These are phyloP conservation scores for Lycaena phlaeas DNA, from an alignment of 2,888 invertebrate species.

Conservation along the genomic window DNA sequence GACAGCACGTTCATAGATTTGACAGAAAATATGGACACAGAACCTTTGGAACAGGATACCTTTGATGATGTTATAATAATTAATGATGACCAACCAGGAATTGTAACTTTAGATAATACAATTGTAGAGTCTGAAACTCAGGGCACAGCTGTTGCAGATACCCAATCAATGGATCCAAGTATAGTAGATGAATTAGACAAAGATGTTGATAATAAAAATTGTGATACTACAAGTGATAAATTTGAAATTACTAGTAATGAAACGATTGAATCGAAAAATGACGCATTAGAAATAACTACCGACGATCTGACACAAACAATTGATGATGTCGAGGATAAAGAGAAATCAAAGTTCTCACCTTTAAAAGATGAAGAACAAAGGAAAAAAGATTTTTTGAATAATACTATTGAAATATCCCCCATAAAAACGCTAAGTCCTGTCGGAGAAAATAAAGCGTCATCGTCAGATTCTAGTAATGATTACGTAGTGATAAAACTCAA, in stretches of 20 bases:
- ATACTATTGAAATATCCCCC: conserved; percentile 75
- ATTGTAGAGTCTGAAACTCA: conserved; percentile 23
- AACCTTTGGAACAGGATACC: conserved; percentile 26
- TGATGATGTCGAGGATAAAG: conserved; percentile 23
- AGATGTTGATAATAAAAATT: background rate
- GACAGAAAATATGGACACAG: conserved; percentile 51
- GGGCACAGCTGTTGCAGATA: conserved; percentile 41
- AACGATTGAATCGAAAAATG: conserved; percentile 13
- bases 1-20: conserved; percentile 28
- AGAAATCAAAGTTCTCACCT: conserved; percentile 44
- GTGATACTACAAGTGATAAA: background rate
- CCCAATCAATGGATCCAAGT: conserved; percentile 35
- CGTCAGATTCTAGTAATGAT: conserved; percentile 47
- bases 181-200: conserved; percentile 12
- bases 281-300: conserved; percentile 15
- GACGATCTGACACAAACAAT: conserved; percentile 26
- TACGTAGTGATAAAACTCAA: conserved; percentile 50
- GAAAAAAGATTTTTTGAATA: conserved; percentile 69
- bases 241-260: conserved; percentile 9
- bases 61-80: conserved; percentile 33
- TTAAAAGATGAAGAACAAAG: conserved; percentile 46
- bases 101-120: conserved; percentile 27
- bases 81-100: conserved; percentile 26
- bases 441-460: conserved; percentile 36
- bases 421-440: conserved; percentile 62